Base-by-base conservation (phyloP, 2,888 invertebrate genomes). In the Tachystola acroxantha region DNA sequence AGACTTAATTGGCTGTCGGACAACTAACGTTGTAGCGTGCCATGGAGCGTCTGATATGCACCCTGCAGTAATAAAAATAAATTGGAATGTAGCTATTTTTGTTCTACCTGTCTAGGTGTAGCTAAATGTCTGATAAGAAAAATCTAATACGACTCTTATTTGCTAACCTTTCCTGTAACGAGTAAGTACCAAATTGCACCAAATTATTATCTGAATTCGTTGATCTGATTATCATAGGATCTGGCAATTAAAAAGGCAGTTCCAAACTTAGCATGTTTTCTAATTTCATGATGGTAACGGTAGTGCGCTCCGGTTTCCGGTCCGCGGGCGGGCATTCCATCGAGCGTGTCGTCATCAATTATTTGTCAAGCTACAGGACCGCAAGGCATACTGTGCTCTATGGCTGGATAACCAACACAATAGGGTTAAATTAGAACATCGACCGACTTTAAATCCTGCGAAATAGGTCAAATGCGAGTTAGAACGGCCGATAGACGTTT, bases 201-300 rank as follows among this genome's bases (percentile, higher is more conserved):
- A n/a, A n/a, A n/a, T n/a, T n/a, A n/a, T n/a, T n/a, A n/a, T n/a
- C n/a, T n/a, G n/a, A n/a, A n/a, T n/a, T n/a, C n/a, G n/a, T n/a
- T n/a, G n/a, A n/a, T n/a, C n/a, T n/a, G n/a, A n/a, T n/a, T n/a
- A n/a, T n/a, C n/a, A n/a, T 20, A 14, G 10, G 10, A 14, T 4
- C n/a, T 7, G 13, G 10, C 33, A n/a, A 24, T 24, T n/a, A 55
- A 33, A 48, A 46, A 54, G 45, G 46, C 52, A 48, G 47, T 59
- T 49, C 47, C 34, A 56, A 69, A 66, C 72, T 53, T n/a, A n/a
- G n/a, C n/a, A n/a, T 51, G 69, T 75, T 73, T 70, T 72, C 71
- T 77, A 79, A 80, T 77, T 72, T 70, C 62, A 71, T 57, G 60
- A 60, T 62, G 65, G 19, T 81, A 84, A 79, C 82, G 77, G 82